Base-by-base conservation (phyloP, 2,797 vertebrate species). In the Arctocebus calabarensis region DNA sequence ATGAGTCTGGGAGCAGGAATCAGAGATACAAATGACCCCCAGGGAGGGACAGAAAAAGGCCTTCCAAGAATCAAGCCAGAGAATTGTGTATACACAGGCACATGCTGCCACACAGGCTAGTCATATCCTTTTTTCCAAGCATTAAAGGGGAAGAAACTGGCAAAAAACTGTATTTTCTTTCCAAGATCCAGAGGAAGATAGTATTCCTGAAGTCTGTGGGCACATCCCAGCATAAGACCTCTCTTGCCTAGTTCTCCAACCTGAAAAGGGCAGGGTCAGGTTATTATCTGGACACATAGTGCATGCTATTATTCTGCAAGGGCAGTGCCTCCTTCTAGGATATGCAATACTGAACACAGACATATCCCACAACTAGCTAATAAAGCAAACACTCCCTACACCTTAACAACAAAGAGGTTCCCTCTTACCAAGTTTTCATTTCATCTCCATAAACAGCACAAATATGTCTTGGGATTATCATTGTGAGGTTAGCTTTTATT, bases 1-100 rank as follows among this genome's bases (percentile, higher is more conserved):
- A 98, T 97, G 93, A 95, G 93, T 97, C 79, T 96, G 95, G 95
- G 97, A 97, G 93, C 93, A 95, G 86, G 95, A 97, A 97, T 88
- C 66, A 96, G 95, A 97, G 96, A 94, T 96, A 96, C 97, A 98
- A 98, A 98, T 94, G 96, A 97, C 94, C 97, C 97, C 97, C 34
- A 97, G 97, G 97, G 97, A 98, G 83, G 88, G 94, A 97, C 91
- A 96, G 94, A 86, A 96, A 97, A 97, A 97, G 97, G 93, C 96
- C 97, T 97, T 97, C 97, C 96, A 97, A 98, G 96, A 97, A 95
- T 81, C 93, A 96, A 97, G 94, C 93, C 89, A 96, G 97, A 96
- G 93, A 96, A 96, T 32, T 90, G 95, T 86, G 90, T 84, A 91
- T 97, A 92, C 92, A 96, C 45, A 97, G 90, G 89, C 96, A 95